These are phyloP conservation scores for Drosophila santomea DNA, from an alignment of 1,140 invertebrate genomes.

Conservation along the genomic window DNA sequence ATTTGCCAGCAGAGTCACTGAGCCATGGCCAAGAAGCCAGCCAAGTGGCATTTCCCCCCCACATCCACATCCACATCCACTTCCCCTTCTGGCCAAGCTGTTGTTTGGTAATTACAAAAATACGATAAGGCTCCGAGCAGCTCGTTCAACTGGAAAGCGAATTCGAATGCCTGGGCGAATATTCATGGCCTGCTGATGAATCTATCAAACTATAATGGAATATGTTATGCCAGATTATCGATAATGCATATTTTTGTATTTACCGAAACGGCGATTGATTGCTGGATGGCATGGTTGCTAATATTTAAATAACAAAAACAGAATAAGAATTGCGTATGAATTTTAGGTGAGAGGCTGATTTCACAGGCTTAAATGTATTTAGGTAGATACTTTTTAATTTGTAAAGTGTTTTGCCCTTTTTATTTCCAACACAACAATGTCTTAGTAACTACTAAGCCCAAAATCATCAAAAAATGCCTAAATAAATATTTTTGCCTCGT, in stretches of 20 bases:
- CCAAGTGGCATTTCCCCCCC: slow-evolving; percentile 47
- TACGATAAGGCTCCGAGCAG: slow-evolving; percentile 60
- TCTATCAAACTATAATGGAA: slow-evolving; percentile 41
- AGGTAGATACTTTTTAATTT: not conserved
- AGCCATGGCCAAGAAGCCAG: slow-evolving; percentile 65
- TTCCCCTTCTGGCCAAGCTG: slow-evolving; percentile 38
- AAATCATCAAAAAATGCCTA: not conserved
- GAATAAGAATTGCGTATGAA: slow-evolving; percentile 28
- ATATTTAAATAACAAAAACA: slow-evolving; percentile 2
- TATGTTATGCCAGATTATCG: slow-evolving; percentile 42
- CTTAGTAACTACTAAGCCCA: not conserved
- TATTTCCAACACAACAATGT: too few relatives aligned
- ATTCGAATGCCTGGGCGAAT: slow-evolving; percentile 26
- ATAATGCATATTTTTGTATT: slow-evolving; percentile 31
- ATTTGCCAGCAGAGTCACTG: slow-evolving; percentile 58
- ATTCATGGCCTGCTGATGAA: slow-evolving; percentile 43
- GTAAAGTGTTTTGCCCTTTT: not conserved
- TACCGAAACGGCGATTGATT: not conserved
- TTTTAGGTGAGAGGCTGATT: slow-evolving; percentile 2
- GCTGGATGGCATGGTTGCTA: not conserved
- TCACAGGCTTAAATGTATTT: not conserved
- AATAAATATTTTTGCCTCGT: not conserved
- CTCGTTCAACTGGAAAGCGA: slow-evolving; percentile 23
- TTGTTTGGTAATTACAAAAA: slow-evolving; percentile 74
- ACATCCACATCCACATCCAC: not conserved